Base-by-base conservation (phyloP, 1,140 invertebrate species). In the Frieseomelitta varia region DNA sequence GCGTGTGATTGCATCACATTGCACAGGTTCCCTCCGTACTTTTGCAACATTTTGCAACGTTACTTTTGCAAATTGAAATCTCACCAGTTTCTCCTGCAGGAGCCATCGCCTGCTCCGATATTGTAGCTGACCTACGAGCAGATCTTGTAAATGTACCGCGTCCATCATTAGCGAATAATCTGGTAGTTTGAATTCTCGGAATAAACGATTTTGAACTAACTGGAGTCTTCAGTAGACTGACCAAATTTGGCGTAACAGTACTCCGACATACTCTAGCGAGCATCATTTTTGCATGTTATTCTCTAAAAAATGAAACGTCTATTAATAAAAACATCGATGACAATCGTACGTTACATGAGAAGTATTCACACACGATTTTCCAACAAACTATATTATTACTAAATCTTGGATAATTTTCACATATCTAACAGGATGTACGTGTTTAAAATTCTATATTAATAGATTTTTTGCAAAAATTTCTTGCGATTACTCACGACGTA, bases 41-140 rank as follows among this genome's bases (percentile, higher is more conserved):
- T n/a, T n/a, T n/a, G n/a, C n/a, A n/a, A n/a, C n/a, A n/a, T n/a
- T 47, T 69, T 2, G 2, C 4, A 56, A 19, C 10, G 56, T 51
- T 14, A 1, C 39, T 63, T 65, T 65, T 15, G 27, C 27, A 17
- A 10, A 34, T 27, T 19, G 12, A 58, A 30, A 11, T 47, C 67
- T 90, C 94, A 96, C 96, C 95, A 87, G 93, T 93, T 86, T 95
- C 95, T 75, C 94, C 94, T 61, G 96, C 95, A 51, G 95, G 95
- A 71, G 94, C 93, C 91, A 95, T 93, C 0, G 93, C 86, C n/a
- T 86, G 92, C 82, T 96, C 96, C 21, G 93, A 93, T 8, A 95
- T 85, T 19, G 94, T 94, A n/a, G 90, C 56, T 85, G 90, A 86
- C 77, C 90, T 92, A 30, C 92, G 89, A 24, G 93, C 84, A 19